These are phyloP conservation scores for Actinopyga echinites DNA, from an alignment of 53 echinoderm and acorn worm species.

Conservation along the genomic window DNA sequence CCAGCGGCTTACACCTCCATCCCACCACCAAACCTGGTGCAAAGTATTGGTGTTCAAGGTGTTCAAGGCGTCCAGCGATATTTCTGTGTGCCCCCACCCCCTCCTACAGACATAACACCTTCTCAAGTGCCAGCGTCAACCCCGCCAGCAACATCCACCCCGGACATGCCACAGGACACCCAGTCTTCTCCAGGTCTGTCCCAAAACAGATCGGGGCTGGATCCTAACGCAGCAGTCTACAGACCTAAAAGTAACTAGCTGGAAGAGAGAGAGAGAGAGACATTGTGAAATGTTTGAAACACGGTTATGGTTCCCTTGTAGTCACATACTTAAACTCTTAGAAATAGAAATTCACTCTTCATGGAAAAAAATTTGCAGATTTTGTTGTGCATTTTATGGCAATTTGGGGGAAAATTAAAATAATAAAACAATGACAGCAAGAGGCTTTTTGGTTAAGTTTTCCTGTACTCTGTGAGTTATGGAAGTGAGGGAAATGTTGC, in stretches of 20 bases:
- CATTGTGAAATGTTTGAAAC: no score
- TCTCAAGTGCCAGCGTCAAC: constrained; percentile 24
- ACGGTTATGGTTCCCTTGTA: no score
- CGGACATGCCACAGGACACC: constrained; percentile 18
- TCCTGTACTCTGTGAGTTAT: no score
- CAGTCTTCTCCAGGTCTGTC: constrained; percentile 12
- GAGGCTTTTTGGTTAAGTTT: no score
- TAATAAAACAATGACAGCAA: no score
- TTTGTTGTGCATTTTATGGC: no score
- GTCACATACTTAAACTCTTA: no score
- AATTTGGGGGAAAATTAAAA: no score
- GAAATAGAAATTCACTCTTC: no score
- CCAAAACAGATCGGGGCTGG: constrained; percentile 67
- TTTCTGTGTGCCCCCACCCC: constrained; percentile 36
- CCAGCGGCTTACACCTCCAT: neutral
- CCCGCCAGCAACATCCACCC: constrained; percentile 30
- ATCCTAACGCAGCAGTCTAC: constrained; percentile 96
- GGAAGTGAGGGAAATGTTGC: no score
- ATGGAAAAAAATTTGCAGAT: no score
- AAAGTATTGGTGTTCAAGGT: constrained; percentile 26
- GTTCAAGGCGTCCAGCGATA: constrained; percentile 43
- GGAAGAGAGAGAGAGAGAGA: no score
- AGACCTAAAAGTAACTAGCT: constrained; percentile 93
- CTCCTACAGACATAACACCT: constrained; percentile 8
- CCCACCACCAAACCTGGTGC: constrained; percentile 33